Conservation (phyloP, 2,797 vertebrate species). For the Melanotaenia parkinsoni region DNA sequence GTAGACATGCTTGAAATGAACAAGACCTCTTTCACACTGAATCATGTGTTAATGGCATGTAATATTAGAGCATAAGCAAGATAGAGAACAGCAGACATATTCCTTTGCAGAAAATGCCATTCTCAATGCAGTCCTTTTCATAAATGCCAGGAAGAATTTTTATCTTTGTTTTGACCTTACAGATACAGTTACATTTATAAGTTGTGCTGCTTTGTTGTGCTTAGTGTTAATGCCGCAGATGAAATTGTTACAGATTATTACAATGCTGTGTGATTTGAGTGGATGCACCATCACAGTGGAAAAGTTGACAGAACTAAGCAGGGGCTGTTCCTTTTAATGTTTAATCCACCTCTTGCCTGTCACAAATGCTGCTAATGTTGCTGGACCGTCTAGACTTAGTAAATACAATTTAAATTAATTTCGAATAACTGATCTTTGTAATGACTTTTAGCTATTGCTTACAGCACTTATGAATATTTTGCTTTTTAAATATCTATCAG, state of each 20-base stretch:
- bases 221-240: not conserved
- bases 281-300: not conserved
- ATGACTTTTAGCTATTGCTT: not conserved
- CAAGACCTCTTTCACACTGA: not conserved
- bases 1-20: too few relatives aligned
- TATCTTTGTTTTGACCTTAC: not conserved
- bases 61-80: not conserved
- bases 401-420: not conserved
- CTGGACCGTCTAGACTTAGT: not conserved
- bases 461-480: not conserved
- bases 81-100: not conserved
- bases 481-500: not conserved
- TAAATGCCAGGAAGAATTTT: not conserved
- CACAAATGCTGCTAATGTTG: not conserved
- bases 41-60: not conserved
- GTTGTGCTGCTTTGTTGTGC: not conserved
- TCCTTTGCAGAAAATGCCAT: not conserved
- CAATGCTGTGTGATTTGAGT: not conserved
- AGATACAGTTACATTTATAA: not conserved
- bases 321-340: not conserved
- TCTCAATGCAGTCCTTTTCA: not conserved
- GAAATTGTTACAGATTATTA: not conserved
- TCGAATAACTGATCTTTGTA: not conserved
- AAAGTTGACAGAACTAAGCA: not conserved
- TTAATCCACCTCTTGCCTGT: not conserved